These are phyloP conservation scores for Grus americana DNA, from an alignment of 2,113 vertebrate species.

Conservation along the genomic window DNA sequence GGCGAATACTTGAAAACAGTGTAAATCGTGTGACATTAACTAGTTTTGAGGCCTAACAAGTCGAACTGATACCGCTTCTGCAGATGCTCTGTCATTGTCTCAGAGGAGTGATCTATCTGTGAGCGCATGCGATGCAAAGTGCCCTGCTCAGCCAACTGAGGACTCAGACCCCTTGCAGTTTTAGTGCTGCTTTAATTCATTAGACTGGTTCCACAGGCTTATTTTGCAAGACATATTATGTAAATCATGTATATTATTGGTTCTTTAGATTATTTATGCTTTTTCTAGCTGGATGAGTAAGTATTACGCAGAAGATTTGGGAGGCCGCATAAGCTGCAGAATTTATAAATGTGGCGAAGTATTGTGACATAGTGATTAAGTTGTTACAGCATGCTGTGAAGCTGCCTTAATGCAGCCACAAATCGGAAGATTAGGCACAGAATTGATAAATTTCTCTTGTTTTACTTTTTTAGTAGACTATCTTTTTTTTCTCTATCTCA, in stretches of 20 bases:
- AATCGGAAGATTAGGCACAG: background rate
- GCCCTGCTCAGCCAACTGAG: background rate
- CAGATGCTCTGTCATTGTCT: background rate
- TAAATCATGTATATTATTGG: background rate
- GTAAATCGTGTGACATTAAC: background rate
- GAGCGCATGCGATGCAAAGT: accelerated
- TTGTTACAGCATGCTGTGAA: background rate
- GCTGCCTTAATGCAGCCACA: background rate
- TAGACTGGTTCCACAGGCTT: background rate
- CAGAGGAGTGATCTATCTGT: accelerated
- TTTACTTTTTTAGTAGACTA: background rate
- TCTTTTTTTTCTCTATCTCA: background rate
- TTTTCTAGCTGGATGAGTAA: slow-evolving; percentile 19
- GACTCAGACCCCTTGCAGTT: background rate
- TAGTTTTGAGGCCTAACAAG: background rate
- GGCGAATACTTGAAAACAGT: background rate
- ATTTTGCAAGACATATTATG: background rate
- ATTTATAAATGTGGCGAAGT: background rate
- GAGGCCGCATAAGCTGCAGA: background rate
- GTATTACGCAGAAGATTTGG: background rate
- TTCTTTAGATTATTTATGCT: background rate
- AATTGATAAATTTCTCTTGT: background rate
- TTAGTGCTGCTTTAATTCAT: background rate
- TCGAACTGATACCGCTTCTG: accelerated
- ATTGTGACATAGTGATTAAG: background rate